Evolutionary conservation across 1,140 invertebrate genomes (phyloP).

Genomic region (Drosophila triauraria): DNA sequence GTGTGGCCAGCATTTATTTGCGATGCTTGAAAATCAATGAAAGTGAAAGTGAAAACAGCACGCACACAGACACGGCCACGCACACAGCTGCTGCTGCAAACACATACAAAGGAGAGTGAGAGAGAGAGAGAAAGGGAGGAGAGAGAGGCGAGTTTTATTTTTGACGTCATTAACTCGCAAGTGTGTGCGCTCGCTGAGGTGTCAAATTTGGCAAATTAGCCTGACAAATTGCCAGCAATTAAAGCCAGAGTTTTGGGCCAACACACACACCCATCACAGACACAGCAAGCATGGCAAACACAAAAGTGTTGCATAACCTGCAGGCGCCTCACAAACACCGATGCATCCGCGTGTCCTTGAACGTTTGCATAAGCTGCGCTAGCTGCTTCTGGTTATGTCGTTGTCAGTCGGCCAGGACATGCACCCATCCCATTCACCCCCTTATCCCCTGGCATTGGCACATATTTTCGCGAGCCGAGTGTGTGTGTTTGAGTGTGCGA

Average conservation of each 20-base stretch:
- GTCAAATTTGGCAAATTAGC: slow-evolving; percentile 70
- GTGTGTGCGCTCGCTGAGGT: slow-evolving; percentile 55
- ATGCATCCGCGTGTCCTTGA: slow-evolving; percentile 70
- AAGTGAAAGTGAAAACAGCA: slow-evolving; percentile 78
- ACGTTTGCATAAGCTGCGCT: slow-evolving; percentile 71
- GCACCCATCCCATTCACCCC: slow-evolving; percentile 12
- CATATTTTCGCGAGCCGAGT: slow-evolving; percentile 41
- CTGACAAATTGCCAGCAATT: slow-evolving; percentile 60
- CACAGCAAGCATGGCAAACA: slow-evolving; percentile 10
- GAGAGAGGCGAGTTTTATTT: slow-evolving; percentile 51
- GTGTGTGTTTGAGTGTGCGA: slow-evolving; percentile 13
- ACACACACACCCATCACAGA: background rate
- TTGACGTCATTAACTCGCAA: slow-evolving; percentile 70
- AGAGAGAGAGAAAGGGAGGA: slow-evolving; percentile 2
- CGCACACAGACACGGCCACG: slow-evolving; percentile 32
- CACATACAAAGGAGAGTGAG: slow-evolving; percentile 22
- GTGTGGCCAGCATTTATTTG: slow-evolving; percentile 36
- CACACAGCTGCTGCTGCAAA: slow-evolving; percentile 55
- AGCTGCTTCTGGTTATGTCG: slow-evolving; percentile 60
- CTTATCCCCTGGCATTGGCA: slow-evolving; percentile 61
- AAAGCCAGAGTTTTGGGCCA: slow-evolving; percentile 32
- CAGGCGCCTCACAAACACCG: slow-evolving; percentile 65
- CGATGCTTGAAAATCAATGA: slow-evolving; percentile 80
- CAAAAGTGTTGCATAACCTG: slow-evolving; percentile 75
- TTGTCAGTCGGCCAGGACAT: slow-evolving; percentile 39